Evolutionary conservation across 2,888 invertebrate species (phyloP), one percentile per base, ranked within the genome.

Genomic region (Pasiphila rectangulata): DNA sequence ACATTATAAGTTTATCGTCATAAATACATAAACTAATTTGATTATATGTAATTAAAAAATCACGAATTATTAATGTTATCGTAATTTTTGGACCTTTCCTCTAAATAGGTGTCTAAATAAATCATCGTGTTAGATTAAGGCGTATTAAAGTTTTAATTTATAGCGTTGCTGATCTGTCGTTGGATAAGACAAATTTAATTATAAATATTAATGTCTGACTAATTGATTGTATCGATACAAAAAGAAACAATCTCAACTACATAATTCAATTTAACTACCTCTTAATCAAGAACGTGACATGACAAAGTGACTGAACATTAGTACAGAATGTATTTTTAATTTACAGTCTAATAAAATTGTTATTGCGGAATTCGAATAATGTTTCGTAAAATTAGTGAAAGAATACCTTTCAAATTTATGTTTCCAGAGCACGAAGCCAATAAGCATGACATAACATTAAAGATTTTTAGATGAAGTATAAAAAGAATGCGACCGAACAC

Each of bases 401-500:
- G 7, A 7, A 13, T 27, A 12, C 25, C 6, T 13, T 13, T 13
- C 7, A 0, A 27, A 27, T 0, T 6, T 27, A 27, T 1, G 3
- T 13, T 27, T 27, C 4, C 25, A 27, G 12, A 4, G 12, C 3
- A 13, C 7, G 2, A 27, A 2, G 6, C 7, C 21, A 6, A 4
- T 21, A 21, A n/a, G 4, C 21, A 6, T 6, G 21, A 21, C 2
- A 21, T 1, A 6, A 6, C 6, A n/a, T 29, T 7, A 3, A 16
- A 29, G 15, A 16, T 1, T 3, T 12, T 9, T 16, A n/a, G 7
- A 4, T 30, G 6, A 21, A 38, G 39, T 29, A 34, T 38, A 17
- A 35, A 30, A 38, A 41, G 32, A 30, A 41, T 41, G 9, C 58
- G 67, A 67, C 66, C 67, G 61, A 61, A 65, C 67, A 59, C 58